These are phyloP conservation scores for Agrochola macilenta DNA, from an alignment of 2,888 invertebrate species.

Conservation along the genomic window DNA sequence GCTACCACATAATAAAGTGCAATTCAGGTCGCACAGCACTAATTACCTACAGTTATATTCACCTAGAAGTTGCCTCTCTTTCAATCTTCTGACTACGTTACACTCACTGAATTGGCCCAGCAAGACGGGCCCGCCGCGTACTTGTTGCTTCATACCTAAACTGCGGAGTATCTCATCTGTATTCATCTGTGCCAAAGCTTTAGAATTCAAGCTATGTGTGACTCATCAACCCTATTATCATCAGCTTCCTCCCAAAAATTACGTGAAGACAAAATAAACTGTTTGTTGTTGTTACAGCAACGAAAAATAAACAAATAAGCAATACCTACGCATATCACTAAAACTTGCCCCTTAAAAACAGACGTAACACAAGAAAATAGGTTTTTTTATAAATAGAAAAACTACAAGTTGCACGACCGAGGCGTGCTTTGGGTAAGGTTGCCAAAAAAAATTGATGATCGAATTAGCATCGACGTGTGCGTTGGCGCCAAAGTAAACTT, in stretches of 20 bases:
- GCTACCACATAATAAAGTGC: too few relatives aligned
- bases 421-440: conserved; percentile 56
- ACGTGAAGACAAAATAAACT: conserved; percentile 18
- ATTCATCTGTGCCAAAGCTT: not conserved
- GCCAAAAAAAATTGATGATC: conserved; percentile 70
- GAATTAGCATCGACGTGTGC: conserved; percentile 68
- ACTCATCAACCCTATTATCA: conserved; percentile 23
- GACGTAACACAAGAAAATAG: conserved; percentile 38
- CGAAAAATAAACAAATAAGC: conserved; percentile 38
- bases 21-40: too few relatives aligned
- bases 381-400: conserved; percentile 44
- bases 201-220: conserved; percentile 32
- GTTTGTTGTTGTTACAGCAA: conserved; percentile 10
- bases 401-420: conserved; percentile 45
- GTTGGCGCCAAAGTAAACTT: conserved; percentile 77
- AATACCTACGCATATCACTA: conserved; percentile 29
- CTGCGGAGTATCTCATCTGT: too few relatives aligned
- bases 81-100: too few relatives aligned
- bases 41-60: too few relatives aligned
- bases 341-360: conserved; percentile 35
- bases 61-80: too few relatives aligned
- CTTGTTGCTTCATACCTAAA: too few relatives aligned
- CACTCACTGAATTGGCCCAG: too few relatives aligned
- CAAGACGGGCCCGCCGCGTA: too few relatives aligned
- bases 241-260: not conserved